These are phyloP conservation scores for Bujurquina vittata DNA, from an alignment of 2,113 vertebrate genomes.

Conservation along the genomic window DNA sequence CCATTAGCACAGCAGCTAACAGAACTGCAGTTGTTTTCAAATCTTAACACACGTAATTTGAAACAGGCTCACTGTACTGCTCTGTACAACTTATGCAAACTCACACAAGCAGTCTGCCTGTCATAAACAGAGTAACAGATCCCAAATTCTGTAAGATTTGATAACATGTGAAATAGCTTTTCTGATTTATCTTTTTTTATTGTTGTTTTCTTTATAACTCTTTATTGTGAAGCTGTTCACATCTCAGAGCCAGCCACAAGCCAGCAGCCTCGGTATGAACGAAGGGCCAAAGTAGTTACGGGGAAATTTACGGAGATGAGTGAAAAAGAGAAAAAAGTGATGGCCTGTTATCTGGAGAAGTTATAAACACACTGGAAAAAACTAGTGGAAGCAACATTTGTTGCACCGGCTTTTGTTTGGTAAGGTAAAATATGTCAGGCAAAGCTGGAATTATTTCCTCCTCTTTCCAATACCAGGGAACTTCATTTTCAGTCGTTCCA, in stretches of 20 bases:
- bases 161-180: background rate
- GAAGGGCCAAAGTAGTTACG: background rate
- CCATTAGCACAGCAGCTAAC: slow-evolving; percentile 1
- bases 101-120: background rate
- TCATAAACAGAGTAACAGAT: background rate
- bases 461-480: too few relatives aligned
- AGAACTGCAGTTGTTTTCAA: background rate
- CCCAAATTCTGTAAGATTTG: background rate
- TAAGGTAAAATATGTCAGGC: background rate
- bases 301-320: background rate
- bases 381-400: background rate
- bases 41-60: background rate
- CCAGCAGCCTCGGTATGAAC: background rate
- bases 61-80: background rate
- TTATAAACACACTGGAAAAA: background rate
- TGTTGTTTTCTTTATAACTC: background rate
- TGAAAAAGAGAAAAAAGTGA: too few relatives aligned
- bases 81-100: too few relatives aligned
- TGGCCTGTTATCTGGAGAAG: background rate
- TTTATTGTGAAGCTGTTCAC: background rate
- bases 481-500: background rate
- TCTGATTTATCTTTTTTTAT: fast-evolving
- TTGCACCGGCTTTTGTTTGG: too few relatives aligned
- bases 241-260: background rate
- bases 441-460: too few relatives aligned